Evolutionary conservation across 2,797 vertebrate genomes (phyloP).

Genomic region (Strix occidentalis): DNA sequence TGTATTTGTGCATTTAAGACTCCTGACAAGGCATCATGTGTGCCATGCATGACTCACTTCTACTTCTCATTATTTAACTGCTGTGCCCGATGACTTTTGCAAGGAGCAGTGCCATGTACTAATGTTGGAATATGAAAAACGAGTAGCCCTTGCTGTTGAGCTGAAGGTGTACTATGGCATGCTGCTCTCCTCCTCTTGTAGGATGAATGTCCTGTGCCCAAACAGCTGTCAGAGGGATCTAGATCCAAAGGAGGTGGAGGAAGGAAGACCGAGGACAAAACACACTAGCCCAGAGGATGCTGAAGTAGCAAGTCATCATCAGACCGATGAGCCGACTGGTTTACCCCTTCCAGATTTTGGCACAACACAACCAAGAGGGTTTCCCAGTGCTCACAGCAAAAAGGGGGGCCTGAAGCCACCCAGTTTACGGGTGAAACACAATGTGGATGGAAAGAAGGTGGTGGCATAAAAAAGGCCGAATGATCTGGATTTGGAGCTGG

Average conservation of each 20-base stretch:
- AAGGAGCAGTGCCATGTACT: background rate
- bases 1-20: background rate
- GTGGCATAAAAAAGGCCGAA: background rate
- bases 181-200: background rate
- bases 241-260: background rate
- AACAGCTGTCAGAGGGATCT: background rate
- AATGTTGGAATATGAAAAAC: background rate
- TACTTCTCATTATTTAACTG: background rate
- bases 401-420: background rate
- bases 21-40: background rate
- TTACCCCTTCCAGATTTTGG: background rate
- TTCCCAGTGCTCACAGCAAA: background rate
- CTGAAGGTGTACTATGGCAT: background rate
- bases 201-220: background rate
- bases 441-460: background rate
- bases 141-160: background rate
- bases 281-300: background rate
- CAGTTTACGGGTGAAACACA: background rate
- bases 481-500: background rate
- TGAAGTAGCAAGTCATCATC: background rate
- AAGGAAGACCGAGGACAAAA: background rate
- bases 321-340: background rate
- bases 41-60: constrained; percentile 16
- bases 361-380: background rate
- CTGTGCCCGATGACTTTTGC: background rate